Evolutionary conservation across 2,888 invertebrate genomes (phyloP), one percentile per base, ranked within the genome.

Genomic region (Epinotia bilunana): DNA sequence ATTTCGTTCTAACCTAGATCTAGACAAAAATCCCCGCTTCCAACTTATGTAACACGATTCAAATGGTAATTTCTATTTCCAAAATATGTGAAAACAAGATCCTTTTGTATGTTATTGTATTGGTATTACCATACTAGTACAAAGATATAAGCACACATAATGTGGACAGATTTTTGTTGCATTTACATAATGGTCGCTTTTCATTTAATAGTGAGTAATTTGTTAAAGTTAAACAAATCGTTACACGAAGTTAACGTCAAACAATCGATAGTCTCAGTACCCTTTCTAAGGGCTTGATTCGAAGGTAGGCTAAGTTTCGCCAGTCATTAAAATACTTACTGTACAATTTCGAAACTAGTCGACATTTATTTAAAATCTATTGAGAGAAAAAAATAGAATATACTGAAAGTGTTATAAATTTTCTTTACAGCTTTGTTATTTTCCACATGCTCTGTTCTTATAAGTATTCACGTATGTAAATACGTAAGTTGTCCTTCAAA

Each of bases 1-100:
- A 77, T 79, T 83, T 79, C 80, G 79, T 79, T 78, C 83, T 46
- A 84, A 84, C 84, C 86, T 74, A 83, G 79, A 82, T 87, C 77
- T 69, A 72, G 53, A 71, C 71, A 72, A 60, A 69, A 74, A 72
- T 75, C 71, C 67, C 33, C 72, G 43, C 72, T 62, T 60, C 53
- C 43, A 46, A 9, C 60, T 74, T 72, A 77, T 62, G 67, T 62
- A 74, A 74, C 2, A 13, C 55, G 49, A 70, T 77, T 74, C 57
- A 49, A 23, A 74, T 74, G 74, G 67, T 72, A 77, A 77, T 72
- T 71, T 46, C 4, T 71, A 65, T 76, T 72, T 69, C 46, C 61
- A 75, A 75, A 75, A 75, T 62, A 75, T 20, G 18, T n/a, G 75
- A 75, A 75, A 75, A 75, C 65, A 72, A 33, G 65, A 23, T 18